Evolutionary conservation across 2,113 vertebrate genomes (phyloP), one percentile per base, ranked within the genome.

Genomic region (Ciconia boyciana): DNA sequence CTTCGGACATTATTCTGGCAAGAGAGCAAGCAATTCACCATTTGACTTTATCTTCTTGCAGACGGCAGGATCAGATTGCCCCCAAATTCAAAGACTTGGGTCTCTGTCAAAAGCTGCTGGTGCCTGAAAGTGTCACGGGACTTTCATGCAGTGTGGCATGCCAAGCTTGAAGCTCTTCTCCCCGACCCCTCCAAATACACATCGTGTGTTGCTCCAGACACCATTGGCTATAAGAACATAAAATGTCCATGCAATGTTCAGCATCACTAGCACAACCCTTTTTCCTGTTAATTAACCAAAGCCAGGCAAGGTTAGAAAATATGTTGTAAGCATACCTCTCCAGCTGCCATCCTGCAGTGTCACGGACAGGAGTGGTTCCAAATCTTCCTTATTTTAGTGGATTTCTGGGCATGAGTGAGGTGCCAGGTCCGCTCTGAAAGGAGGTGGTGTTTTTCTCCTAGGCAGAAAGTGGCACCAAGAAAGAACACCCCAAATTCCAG

Each of bases 221-320:
- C 25, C 3, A 1, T 57, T 82, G 65, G 20, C 29, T 64, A 12
- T 32, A 78, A 58, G 10, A 58, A 5, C 2, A 0, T 72, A 31
- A 83, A 60, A 39, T 0, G 0, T 26, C 13, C 28, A 21, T 16
- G 25, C 0, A 2, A 36, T 41, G 10, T 39, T 66, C 28, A 49
- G 41, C 0, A 0, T 72, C 19, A 54, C 26, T 49, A 60, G 31
- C 5, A 31, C 31, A 24, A 31, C 34, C 77, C 31, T 54, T 66
- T 48, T 65, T 61, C 18, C 31, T 83, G 34, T 65, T 65, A 46
- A 72, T 65, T 78, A 78, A 66, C 11, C 2, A 31, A 44, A 83
- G 39, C 19, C 65, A 72, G 48, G 55, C 46, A 43, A 87, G 13
- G 9, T 49, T 72, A 36, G 26, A 83, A 87, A 83, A 66, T 48